Percentiles rank a stretch among this genome's conserved stretches.
phyloP scores from a whole-genome alignment of 2,888 invertebrate species.

The Trissoscelio sp. region DNA sequence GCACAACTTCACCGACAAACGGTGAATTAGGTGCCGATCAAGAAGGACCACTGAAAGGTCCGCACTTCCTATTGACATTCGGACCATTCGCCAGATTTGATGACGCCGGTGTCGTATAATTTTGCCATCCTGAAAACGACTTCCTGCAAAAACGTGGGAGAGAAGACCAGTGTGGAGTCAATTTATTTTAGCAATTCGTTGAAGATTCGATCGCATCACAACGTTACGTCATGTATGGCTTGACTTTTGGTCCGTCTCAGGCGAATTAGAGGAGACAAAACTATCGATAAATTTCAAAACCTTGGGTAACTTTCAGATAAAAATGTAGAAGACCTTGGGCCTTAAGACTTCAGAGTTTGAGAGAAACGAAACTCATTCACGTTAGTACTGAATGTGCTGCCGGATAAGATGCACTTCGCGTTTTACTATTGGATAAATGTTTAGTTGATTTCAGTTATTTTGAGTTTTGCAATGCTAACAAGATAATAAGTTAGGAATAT shows the following conservation, averaged over 20 bases:
- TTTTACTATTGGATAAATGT: not conserved
- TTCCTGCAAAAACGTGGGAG: no score
- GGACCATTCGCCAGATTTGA: no score
- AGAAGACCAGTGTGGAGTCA: no score
- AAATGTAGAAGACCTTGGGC: constrained; percentile 80
- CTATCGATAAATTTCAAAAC: constrained; percentile 46
- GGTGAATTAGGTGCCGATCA: constrained; percentile 25
- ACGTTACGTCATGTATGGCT: no score
- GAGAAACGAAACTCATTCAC: constrained; percentile 77
- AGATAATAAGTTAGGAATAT: not conserved
- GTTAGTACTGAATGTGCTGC: constrained; percentile 76
- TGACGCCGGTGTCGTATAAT: no score
- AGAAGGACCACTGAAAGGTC: constrained; percentile 40
- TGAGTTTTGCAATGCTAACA: constrained; percentile 1
- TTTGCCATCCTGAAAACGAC: no score
- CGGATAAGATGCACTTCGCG: constrained; percentile 77
- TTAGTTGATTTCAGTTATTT: no score
- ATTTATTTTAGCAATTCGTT: no score
- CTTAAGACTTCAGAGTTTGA: constrained; percentile 74
- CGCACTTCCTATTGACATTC: constrained; percentile 34
- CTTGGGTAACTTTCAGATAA: constrained; percentile 69
- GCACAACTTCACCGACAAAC: no score
- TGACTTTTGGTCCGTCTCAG: not conserved
- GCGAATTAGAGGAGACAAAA: constrained; percentile 34
- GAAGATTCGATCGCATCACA: no score